Evolutionary conservation across 2,113 vertebrate genomes (phyloP).

Genomic region (Azemiops feae): DNA sequence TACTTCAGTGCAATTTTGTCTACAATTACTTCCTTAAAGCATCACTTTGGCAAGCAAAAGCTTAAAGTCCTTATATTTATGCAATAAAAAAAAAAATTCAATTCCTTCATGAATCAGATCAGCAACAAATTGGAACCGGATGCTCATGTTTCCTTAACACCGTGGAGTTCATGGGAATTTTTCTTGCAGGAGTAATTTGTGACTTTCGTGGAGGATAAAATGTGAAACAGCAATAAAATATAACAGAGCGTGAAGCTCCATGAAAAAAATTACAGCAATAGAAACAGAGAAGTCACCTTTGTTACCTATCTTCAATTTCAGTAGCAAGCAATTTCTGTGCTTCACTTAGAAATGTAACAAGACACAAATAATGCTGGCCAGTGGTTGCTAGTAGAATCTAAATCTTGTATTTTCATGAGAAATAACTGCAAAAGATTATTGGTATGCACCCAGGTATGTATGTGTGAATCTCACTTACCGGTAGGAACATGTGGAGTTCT

Average conservation of each 20-base stretch:
- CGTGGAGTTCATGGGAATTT: neutral
- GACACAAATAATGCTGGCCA: neutral
- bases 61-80: neutral
- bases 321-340: neutral
- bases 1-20: neutral
- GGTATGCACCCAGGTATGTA: neutral
- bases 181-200: neutral
- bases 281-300: neutral
- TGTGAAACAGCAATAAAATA: conserved; percentile 19
- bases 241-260: conserved; percentile 1
- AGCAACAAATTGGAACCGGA: neutral
- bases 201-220: conserved; percentile 13
- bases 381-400: neutral
- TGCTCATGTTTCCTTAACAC: neutral
- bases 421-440: neutral
- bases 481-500: neutral
- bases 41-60: neutral
- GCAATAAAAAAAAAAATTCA: neutral
- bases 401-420: neutral
- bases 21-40: neutral
- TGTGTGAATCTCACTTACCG: neutral
- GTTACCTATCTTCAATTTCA: neutral
- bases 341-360: neutral
- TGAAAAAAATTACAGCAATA: neutral
- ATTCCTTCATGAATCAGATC: neutral